Evolutionary conservation across 2,797 vertebrate genomes (phyloP), one percentile per base, ranked within the genome.

Genomic region (Enteromius argenteus): DNA sequence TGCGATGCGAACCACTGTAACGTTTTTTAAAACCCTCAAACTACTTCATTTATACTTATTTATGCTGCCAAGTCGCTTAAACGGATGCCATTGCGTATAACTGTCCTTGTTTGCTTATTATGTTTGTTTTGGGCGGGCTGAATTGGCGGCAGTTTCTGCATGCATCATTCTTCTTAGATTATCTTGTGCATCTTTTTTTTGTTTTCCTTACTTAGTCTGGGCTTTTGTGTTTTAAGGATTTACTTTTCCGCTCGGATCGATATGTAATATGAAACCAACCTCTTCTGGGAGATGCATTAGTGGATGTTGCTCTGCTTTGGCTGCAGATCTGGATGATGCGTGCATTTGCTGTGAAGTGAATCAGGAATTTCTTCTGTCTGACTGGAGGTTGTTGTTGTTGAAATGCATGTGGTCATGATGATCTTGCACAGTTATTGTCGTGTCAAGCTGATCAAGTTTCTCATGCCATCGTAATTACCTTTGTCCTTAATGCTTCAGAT

Each of bases 261-360:
- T 84, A 2, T 64, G 83, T 84, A 84, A 84, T 64, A 21, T 79
- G 83, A 79, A 64, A 79, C 74, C 10, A 14, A 21, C 8, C 64
- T 71, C 60, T 68, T 15, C 37, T 23, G 66, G 27, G 72, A 76
- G 14, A 60, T 84, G 74, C 74, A 83, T 83, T 83, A 83, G 62
- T 60, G 72, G 46, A 39, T 64, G 69, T 46, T 62, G 32, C 80
- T 37, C 67, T 79, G 51, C 66, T 83, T 10, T 39, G 62, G 7
- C 81, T 87, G 85, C 44, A 68, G 46, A 83, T 68, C 17, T 77
- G 46, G 23, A 69, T 35, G 37, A 83, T 83, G 62, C 15, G 32
- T 46, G 62, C 46, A n/a, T 27, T 67, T 76, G 35, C 17, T 58
- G 81, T 83, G 14, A 64, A 74, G 44, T 32, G 44, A 79, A 32